Evolutionary conservation across 2,113 vertebrate genomes (phyloP).

Genomic region (Dasyurus viverrinus): DNA sequence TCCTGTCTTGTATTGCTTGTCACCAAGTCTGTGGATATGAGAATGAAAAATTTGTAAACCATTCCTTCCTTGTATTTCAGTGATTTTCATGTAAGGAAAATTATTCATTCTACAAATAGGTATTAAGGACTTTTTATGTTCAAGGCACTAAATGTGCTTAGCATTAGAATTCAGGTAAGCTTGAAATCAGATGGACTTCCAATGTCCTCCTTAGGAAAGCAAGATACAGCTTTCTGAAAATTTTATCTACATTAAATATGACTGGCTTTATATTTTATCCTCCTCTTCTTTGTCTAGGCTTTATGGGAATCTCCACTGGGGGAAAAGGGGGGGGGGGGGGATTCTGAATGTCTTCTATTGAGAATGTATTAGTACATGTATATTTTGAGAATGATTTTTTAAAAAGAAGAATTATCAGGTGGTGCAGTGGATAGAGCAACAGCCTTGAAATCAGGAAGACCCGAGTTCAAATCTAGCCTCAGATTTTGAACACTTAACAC

Average conservation of each 20-base stretch:
- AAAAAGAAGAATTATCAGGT: background rate
- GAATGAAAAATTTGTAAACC: background rate
- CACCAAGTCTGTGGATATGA: background rate
- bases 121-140: background rate
- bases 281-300: background rate
- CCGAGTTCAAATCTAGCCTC: too few relatives aligned
- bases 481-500: too few relatives aligned
- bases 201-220: background rate
- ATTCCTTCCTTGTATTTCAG: background rate
- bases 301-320: background rate
- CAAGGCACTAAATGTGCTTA: background rate
- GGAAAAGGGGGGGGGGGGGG: background rate
- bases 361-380: background rate
- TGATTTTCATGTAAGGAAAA: background rate
- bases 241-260: background rate
- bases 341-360: background rate
- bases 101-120: background rate
- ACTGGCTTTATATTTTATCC: background rate
- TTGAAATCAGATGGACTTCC: background rate
- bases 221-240: background rate
- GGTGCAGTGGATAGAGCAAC: too few relatives aligned
- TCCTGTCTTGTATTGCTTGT: fast-evolving
- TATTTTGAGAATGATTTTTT: background rate
- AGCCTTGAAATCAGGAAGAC: too few relatives aligned
- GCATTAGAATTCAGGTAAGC: background rate